phyloP scores from a whole-genome alignment of 2,888 invertebrate genomes.

The Leuctra nigra region DNA sequence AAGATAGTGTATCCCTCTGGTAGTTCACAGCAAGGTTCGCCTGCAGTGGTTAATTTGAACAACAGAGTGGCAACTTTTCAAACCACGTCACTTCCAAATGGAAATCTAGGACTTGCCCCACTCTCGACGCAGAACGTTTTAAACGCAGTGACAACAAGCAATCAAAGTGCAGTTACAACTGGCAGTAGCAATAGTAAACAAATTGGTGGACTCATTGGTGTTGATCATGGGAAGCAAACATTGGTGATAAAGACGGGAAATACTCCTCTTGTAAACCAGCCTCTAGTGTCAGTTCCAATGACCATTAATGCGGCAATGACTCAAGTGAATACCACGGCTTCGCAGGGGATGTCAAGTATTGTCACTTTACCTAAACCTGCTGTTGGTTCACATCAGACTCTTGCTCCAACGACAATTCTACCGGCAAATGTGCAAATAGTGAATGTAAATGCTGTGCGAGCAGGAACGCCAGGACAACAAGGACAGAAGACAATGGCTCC shows the following conservation, averaged over 20 bases:
- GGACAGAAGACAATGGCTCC: constrained; percentile 72
- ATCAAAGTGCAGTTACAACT: constrained; percentile 34
- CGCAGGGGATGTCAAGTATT: constrained; percentile 53
- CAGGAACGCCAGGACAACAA: constrained; percentile 60
- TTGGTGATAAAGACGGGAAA: constrained; percentile 40
- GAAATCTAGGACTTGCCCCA: constrained; percentile 56
- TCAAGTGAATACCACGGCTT: constrained; percentile 37
- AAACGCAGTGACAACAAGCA: constrained; percentile 44
- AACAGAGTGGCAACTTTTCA: constrained; percentile 57
- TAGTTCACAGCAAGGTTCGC: constrained; percentile 40
- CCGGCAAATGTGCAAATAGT: constrained; percentile 77
- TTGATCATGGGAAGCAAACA: constrained; percentile 36
- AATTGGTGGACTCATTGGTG: constrained; percentile 29
- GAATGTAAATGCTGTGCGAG: constrained; percentile 63
- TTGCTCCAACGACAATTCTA: constrained; percentile 54
- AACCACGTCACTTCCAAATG: constrained; percentile 55
- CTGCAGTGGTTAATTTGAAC: constrained; percentile 44
- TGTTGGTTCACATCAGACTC: constrained; percentile 51
- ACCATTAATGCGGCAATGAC: constrained; percentile 49
- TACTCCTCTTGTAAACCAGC: constrained; percentile 32
- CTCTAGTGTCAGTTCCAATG: constrained; percentile 53
- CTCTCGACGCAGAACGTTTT: constrained; percentile 47
- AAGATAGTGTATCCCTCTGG: constrained; percentile 51
- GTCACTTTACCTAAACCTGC: constrained; percentile 57
- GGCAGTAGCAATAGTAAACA: constrained; percentile 31